These are phyloP conservation scores for Orchesella flavescens DNA, from an alignment of 2,888 invertebrate genomes.

Conservation along the genomic window DNA sequence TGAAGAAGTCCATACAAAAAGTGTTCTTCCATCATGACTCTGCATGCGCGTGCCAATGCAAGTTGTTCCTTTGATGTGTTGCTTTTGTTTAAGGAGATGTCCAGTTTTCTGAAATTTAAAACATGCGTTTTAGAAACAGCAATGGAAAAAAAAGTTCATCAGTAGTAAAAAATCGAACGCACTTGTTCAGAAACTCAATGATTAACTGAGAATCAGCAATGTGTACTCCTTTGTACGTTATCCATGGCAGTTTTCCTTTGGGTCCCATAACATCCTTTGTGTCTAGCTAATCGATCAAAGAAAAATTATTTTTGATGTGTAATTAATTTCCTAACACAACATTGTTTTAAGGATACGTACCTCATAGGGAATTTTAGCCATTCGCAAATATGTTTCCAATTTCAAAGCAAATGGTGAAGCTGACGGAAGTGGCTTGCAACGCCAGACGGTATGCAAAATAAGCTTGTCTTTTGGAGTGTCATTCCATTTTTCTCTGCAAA, in stretches of 20 bases:
- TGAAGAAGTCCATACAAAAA: constrained; percentile 60
- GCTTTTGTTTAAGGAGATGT: constrained; percentile 72
- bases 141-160: too few species aligned
- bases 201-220: constrained; percentile 74
- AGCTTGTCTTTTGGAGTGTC: constrained; percentile 37
- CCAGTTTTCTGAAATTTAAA: constrained; percentile 71
- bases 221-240: constrained; percentile 73
- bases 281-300: constrained; percentile 72
- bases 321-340: too few species aligned
- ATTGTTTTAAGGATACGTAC: too few species aligned
- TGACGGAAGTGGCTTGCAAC: constrained; percentile 28
- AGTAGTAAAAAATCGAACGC: too few species aligned
- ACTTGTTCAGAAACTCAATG: constrained; percentile 73
- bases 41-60: constrained; percentile 73
- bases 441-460: constrained; percentile 28
- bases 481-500: constrained; percentile 40
- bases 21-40: constrained; percentile 74
- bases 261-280: constrained; percentile 73
- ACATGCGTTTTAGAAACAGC: background rate
- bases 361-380: constrained; percentile 52
- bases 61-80: constrained; percentile 72
- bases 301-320: too few species aligned
- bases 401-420: constrained; percentile 49
- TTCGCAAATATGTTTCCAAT: constrained; percentile 51
- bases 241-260: constrained; percentile 75